A percentile compares a stretch with the other conserved stretches of the same genome.
Conservation (phyloP, 2,888 invertebrate genomes). For the Amphipyra berbera region DNA sequence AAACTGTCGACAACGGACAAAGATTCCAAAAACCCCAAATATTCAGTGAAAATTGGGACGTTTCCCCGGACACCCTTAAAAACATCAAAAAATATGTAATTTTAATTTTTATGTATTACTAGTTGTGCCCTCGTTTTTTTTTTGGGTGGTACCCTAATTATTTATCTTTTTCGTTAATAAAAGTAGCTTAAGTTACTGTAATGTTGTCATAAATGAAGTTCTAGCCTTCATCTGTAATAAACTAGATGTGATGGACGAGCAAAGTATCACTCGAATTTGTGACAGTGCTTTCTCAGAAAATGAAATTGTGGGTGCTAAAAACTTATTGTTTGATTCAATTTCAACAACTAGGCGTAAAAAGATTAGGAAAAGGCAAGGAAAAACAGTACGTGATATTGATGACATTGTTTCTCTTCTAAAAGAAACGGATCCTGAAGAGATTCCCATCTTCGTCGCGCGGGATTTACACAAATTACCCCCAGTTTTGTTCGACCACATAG, state of each 20-base stretch:
- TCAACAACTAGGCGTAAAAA: slow-evolving; percentile 5
- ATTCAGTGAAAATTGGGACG: too few relatives aligned
- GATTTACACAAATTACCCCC: slow-evolving; percentile 17
- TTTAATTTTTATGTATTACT: too few relatives aligned
- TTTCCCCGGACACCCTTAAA: too few relatives aligned
- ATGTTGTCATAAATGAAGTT: slow-evolving; percentile 5
- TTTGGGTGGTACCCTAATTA: too few relatives aligned
- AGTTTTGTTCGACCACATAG: slow-evolving; percentile 10
- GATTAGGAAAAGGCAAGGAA: slow-evolving; percentile 9
- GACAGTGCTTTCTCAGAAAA: not conserved
- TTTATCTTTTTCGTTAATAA: too few relatives aligned
- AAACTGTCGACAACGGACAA: too few relatives aligned
- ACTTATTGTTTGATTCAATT: slow-evolving; percentile 5
- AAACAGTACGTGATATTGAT: slow-evolving; percentile 6
- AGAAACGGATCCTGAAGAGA: slow-evolving; percentile 9
- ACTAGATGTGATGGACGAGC: slow-evolving; percentile 10
- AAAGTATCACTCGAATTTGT: slow-evolving; percentile 10
- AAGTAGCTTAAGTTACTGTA: too few relatives aligned
- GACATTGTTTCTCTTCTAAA: slow-evolving; percentile 10
- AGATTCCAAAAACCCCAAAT: too few relatives aligned
- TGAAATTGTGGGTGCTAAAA: not conserved
- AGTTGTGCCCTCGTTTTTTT: too few relatives aligned
- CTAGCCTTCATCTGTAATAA: slow-evolving; percentile 3
- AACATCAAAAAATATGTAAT: too few relatives aligned
- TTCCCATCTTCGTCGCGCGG: slow-evolving; percentile 14